Conservation (phyloP, 1,140 invertebrate species). For the Drosophila subpulchrella region DNA sequence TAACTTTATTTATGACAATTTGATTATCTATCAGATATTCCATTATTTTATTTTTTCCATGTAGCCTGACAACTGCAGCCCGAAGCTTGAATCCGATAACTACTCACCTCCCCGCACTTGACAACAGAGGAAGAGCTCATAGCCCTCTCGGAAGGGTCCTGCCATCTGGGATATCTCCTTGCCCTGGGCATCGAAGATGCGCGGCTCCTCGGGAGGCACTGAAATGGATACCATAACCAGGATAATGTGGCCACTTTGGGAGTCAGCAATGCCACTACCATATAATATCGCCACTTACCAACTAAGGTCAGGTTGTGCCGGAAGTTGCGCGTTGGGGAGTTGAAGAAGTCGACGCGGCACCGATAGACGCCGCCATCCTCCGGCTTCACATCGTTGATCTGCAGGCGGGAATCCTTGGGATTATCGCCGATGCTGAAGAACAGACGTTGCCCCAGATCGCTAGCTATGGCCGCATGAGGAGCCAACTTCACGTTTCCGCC, state of each 20-base stretch:
- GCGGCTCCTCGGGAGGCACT: slow-evolving; percentile 91
- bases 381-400: slow-evolving; percentile 89
- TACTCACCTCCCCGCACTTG: slow-evolving; percentile 92
- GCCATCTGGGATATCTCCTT: slow-evolving; percentile 90
- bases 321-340: slow-evolving; percentile 93
- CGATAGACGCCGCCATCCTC: slow-evolving; percentile 92
- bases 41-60: no score
- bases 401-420: slow-evolving; percentile 89
- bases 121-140: slow-evolving; percentile 91
- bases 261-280: not conserved
- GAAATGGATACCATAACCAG: slow-evolving; percentile 66
- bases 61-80: not conserved
- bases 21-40: no score
- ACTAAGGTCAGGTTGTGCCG: slow-evolving; percentile 93
- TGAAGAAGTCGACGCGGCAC: slow-evolving; percentile 93
- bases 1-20: not conserved
- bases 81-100: slow-evolving; percentile 47
- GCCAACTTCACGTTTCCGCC: slow-evolving; percentile 87
- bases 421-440: slow-evolving; percentile 91
- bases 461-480: slow-evolving; percentile 90
- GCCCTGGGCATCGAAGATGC: slow-evolving; percentile 92
- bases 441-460: slow-evolving; percentile 89
- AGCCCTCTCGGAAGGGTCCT: slow-evolving; percentile 93
- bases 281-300: slow-evolving; percentile 87
- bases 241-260: not conserved